Conservation (phyloP, 2,797 vertebrate species). For the Crypturellus tataupa region DNA sequence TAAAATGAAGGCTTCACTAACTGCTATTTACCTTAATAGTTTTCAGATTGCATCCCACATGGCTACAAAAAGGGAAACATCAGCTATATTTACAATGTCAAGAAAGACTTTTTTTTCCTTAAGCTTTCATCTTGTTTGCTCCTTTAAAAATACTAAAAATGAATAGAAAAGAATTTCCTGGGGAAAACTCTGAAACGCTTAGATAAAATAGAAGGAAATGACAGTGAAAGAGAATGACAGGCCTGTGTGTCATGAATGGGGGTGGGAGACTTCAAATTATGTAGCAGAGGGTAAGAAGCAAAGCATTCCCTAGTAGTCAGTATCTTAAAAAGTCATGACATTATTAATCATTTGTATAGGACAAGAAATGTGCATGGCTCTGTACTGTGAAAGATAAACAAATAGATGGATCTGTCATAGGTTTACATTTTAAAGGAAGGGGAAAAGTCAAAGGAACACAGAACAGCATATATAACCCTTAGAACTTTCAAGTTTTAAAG, state of each 20-base stretch:
- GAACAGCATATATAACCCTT: slow-evolving; percentile 10
- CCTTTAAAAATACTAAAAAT: slow-evolving; percentile 77
- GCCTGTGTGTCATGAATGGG: slow-evolving; percentile 62
- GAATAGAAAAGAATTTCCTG: slow-evolving; percentile 81
- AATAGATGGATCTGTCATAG: slow-evolving; percentile 19
- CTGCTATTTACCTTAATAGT: slow-evolving; percentile 20
- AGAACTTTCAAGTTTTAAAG: slow-evolving; percentile 13
- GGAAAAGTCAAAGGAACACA: slow-evolving; percentile 49
- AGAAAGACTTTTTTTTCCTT: slow-evolving; percentile 74
- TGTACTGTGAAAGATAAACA: slow-evolving; percentile 54
- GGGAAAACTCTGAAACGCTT: slow-evolving; percentile 78
- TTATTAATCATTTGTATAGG: slow-evolving; percentile 64
- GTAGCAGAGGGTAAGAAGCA: slow-evolving; percentile 58
- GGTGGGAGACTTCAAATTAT: slow-evolving; percentile 61
- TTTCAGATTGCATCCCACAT: slow-evolving; percentile 27
- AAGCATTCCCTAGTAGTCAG: slow-evolving; percentile 32
- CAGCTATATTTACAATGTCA: slow-evolving; percentile 72
- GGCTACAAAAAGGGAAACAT: slow-evolving; percentile 67
- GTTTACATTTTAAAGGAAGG: slow-evolving; percentile 56
- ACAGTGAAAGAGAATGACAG: slow-evolving; percentile 73
- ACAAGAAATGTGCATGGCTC: slow-evolving; percentile 30
- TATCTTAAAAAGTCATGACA: slow-evolving; percentile 57
- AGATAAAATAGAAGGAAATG: slow-evolving; percentile 81
- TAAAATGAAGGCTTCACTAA: not conserved
- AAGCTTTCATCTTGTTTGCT: slow-evolving; percentile 79